Evolutionary conservation across 2,888 invertebrate genomes (phyloP).

Genomic region (Epicampocera succincta): DNA sequence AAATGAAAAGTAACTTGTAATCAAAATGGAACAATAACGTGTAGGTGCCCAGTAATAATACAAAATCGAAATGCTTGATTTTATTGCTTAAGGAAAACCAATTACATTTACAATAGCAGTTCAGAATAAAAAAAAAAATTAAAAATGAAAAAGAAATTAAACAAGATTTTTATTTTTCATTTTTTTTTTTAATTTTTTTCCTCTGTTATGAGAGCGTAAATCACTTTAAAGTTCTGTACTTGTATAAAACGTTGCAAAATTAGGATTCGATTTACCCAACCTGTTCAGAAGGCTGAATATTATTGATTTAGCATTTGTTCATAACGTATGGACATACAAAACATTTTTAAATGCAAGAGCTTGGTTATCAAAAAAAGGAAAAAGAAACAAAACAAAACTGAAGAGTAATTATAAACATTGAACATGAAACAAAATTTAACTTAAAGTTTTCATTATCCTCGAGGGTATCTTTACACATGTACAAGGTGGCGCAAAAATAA

Average conservation of each 20-base stretch:
- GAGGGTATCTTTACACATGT: slow-evolving; percentile 1
- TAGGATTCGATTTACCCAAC: slow-evolving; percentile 45
- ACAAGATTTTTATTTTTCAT: slow-evolving; percentile 30
- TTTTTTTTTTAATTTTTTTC: slow-evolving; percentile 15
- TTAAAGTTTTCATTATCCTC: background rate
- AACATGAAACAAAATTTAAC: background rate
- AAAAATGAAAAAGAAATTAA: slow-evolving; percentile 47
- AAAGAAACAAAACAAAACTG: background rate
- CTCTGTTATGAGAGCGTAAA: slow-evolving; percentile 50
- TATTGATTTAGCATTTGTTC: slow-evolving; percentile 46
- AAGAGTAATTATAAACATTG: slow-evolving; percentile 19
- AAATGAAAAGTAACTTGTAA: slow-evolving; percentile 53
- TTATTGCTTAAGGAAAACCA: slow-evolving; percentile 66
- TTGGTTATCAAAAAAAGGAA: background rate
- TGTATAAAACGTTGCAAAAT: slow-evolving; percentile 7
- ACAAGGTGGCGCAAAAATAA: too few species aligned
- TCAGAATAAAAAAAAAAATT: slow-evolving; percentile 37
- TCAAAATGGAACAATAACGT: slow-evolving; percentile 62
- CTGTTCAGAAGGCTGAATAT: slow-evolving; percentile 43
- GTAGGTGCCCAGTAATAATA: slow-evolving; percentile 65
- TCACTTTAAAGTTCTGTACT: slow-evolving; percentile 34
- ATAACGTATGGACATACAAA: background rate
- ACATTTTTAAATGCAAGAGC: background rate
- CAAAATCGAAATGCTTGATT: slow-evolving; percentile 59
- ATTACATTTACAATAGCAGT: slow-evolving; percentile 63